Percentiles rank a stretch among this genome's conserved stretches.
These are phyloP conservation scores for Ptychobarbus kaznakovi DNA, from an alignment of 2,797 vertebrate species.

Conservation along the genomic window DNA sequence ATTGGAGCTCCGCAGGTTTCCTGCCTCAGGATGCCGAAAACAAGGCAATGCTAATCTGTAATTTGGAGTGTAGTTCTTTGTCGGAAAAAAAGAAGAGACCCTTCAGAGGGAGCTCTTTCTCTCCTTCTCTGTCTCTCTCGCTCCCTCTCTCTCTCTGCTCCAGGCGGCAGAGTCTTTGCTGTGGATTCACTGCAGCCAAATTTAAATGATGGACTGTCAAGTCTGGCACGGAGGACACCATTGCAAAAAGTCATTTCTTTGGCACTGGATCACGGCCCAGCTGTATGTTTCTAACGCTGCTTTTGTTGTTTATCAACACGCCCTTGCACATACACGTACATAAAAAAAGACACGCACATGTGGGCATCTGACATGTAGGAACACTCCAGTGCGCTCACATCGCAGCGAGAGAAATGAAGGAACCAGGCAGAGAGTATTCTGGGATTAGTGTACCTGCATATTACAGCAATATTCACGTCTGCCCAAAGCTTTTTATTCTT, in stretches of 20 bases:
- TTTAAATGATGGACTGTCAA: constrained; percentile 86
- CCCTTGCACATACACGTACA: constrained; percentile 58
- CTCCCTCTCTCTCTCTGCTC: constrained; percentile 57
- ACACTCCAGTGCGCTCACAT: not conserved
- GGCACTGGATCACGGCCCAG: constrained; percentile 79
- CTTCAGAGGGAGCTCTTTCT: constrained; percentile 73
- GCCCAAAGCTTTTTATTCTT: constrained; percentile 50
- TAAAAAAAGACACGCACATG: constrained; percentile 58
- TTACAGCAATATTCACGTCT: constrained; percentile 43
- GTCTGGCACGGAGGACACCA: constrained; percentile 78
- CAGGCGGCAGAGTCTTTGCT: constrained; percentile 79
- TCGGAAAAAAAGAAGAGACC: constrained; percentile 69
- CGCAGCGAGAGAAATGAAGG: constrained; percentile 35
- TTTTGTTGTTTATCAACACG: constrained; percentile 76
- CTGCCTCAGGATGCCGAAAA: constrained; percentile 50
- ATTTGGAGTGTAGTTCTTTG: constrained; percentile 75
- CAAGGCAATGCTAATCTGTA: constrained; percentile 71
- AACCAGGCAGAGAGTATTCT: constrained; percentile 43
- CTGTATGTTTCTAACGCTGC: constrained; percentile 76
- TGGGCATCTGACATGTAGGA: constrained; percentile 42
- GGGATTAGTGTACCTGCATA: constrained; percentile 40
- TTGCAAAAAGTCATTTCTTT: constrained; percentile 83
- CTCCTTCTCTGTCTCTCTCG: constrained; percentile 66
- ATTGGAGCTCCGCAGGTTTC: constrained; percentile 61
- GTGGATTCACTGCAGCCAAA: constrained; percentile 80